Base-by-base conservation (phyloP, 2,113 vertebrate species). In the Anolis carolinensis region DNA sequence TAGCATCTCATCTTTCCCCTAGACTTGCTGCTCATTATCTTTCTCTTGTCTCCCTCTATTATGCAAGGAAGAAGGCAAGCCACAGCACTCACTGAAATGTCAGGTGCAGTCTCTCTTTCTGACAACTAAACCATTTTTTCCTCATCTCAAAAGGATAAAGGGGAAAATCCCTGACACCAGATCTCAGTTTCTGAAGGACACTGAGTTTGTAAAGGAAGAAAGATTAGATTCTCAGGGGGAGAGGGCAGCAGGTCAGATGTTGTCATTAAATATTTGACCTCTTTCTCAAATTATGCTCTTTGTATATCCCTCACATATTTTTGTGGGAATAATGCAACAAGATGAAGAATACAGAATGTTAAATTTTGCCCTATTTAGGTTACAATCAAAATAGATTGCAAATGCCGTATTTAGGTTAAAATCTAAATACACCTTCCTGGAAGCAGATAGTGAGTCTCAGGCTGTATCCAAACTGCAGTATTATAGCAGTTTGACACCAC, bases 211-310 rank as follows among this genome's bases (percentile, higher is more conserved):
- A 87, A 83, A 81, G 55, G 18, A 82, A 70, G 89, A 83, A 83
- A 87, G 74, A 67, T 59, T 14, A 34, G 59, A 73, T 83, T 89
- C 65, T n/a, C 62, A 59, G 68, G 84, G 83, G 80, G 85, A 71
- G 84, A 65, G 70, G 87, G 68, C 59, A 74, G 30, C n/a, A 52
- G 76, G 67, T 82, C 63, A 91, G 79, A 25, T 74, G 30, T 36
- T 84, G 59, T 79, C 89, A 91, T 93, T 90, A 81, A 88, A 80
- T 39, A 62, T 87, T 88, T 88, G 72, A 68, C 75, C 81, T 67
- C 32, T 74, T 68, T 59, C 44, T 63, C 30, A 86, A 34, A 84
- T 84, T 82, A 16, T 55, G 68, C 84, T 32, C 87, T 13, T 70
- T 70, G 3, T 88, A 89, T 73, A 72, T 36, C 75, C 27, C 55